Conservation (phyloP, 2,113 vertebrate species). For the Dromiciops gliroides region DNA sequence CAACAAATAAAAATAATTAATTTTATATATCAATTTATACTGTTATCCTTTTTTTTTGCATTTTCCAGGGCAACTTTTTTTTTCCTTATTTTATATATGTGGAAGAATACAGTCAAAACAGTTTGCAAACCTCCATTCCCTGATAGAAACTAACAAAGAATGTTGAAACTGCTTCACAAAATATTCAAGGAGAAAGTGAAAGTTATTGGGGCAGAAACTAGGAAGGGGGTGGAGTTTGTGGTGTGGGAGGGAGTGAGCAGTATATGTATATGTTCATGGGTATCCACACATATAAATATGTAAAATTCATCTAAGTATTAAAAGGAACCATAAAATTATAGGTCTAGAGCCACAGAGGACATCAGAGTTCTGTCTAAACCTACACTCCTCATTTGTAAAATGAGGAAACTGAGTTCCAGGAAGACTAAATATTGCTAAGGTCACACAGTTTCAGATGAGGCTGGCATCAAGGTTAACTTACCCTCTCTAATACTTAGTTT, state of each 20-base stretch:
- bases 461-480: not conserved
- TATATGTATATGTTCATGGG: not conserved
- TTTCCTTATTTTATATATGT: not conserved
- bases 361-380: not conserved
- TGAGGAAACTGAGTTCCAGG: not conserved
- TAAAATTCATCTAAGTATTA: not conserved
- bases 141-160: not conserved
- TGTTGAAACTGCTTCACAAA: not conserved
- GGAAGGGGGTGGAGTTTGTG: not conserved
- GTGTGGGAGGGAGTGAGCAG: not conserved
- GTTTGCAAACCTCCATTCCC: not conserved
- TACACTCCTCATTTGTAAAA: not conserved
- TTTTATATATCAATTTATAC: not conserved
- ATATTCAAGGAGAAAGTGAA: accelerated
- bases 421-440: not conserved
- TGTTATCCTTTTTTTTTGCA: not conserved
- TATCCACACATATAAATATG: not conserved
- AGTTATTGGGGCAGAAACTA: not conserved
- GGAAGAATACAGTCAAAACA: not conserved
- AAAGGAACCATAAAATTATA: not conserved
- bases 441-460: not conserved
- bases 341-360: not conserved
- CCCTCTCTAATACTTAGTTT: not conserved
- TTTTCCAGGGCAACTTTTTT: slow-evolving; percentile 34
- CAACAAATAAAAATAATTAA: slow-evolving; percentile 6